Percentiles rank a stretch among this genome's conserved stretches.
Conservation (phyloP, 2,113 vertebrate species). For the Leucopternis melanops region DNA sequence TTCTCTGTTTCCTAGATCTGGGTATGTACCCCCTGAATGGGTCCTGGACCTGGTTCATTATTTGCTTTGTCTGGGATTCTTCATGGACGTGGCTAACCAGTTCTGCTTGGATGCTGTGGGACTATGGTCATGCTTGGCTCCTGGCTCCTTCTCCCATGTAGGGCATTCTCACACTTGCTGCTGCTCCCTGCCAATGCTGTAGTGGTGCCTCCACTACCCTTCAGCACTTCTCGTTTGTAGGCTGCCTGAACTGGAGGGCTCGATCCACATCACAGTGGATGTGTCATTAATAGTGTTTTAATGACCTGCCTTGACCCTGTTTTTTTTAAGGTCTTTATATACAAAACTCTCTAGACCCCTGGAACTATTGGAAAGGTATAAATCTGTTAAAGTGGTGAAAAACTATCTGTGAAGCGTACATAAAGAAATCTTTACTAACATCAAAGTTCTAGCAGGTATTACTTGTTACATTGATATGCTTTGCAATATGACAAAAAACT, state of each 20-base stretch:
- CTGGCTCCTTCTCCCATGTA: neutral
- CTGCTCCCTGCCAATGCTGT: neutral
- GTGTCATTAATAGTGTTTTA: neutral
- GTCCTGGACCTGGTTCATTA: neutral
- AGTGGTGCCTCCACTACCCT: neutral
- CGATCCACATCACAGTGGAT: fast-evolving
- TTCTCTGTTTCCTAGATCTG: neutral
- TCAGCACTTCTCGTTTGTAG: neutral
- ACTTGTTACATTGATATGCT: neutral
- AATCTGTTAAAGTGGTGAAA: neutral
- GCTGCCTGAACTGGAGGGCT: neutral
- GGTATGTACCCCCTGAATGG: neutral
- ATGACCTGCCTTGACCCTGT: neutral
- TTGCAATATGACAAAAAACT: neutral
- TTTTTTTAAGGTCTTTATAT: neutral
- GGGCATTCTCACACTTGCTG: neutral
- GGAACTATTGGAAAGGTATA: neutral
- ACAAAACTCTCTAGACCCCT: neutral
- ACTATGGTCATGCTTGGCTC: neutral
- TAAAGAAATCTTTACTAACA: neutral
- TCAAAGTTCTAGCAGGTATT: neutral
- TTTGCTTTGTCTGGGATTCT: neutral
- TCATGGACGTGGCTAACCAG: neutral
- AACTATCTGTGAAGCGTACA: neutral
- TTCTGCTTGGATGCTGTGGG: neutral